Base-by-base conservation (phyloP, 2,888 invertebrate species). In the Volucella zonaria region DNA sequence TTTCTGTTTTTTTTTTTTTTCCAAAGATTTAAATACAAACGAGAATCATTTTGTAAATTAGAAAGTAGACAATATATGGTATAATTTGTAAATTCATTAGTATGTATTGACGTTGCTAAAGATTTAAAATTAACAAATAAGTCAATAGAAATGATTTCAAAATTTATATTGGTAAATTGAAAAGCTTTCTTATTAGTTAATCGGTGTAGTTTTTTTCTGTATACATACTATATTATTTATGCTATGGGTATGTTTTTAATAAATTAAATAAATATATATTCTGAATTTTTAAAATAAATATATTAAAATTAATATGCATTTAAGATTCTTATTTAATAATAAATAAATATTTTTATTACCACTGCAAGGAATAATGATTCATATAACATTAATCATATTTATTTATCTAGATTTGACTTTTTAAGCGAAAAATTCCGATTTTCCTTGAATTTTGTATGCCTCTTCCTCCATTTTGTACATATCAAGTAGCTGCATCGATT, bases 381-480 rank as follows among this genome's bases (percentile, higher is more conserved):
- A 68, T 40, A 66, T 74, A 64, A 75, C 67, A 70, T 83, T 87
- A 70, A 62, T 82, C 78, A 61, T 87, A 80, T 71, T 51, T 81
- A 70, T 77, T 77, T 59, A 52, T 86, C 61, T 82, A 47, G 12
- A 14, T 59, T 82, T 70, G 54, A 70, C 56, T 78, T 74, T 93
- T 95, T 94, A 97, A 93, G 96, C 97, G 93, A 96, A 97, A 93
- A 97, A 97, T 92, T 97, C 97, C 88, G 95, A 94, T 93, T 97
- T 97, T 90, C 96, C 95, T 89, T 96, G 95, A 93, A 97, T 94
- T 90, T 97, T 96, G 92, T 96, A 97, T 91, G 97, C 97, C 88
- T 96, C 94, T 91, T 97, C 97, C 92, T 97, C 97, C 93, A 97
- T 97, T 93, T 97, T 97, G 94, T 97, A 97, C 95, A 97, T 96